Evolutionary conservation across 2,888 invertebrate species (phyloP), one percentile per base, ranked within the genome.

Genomic region (Tineola bisselliella): DNA sequence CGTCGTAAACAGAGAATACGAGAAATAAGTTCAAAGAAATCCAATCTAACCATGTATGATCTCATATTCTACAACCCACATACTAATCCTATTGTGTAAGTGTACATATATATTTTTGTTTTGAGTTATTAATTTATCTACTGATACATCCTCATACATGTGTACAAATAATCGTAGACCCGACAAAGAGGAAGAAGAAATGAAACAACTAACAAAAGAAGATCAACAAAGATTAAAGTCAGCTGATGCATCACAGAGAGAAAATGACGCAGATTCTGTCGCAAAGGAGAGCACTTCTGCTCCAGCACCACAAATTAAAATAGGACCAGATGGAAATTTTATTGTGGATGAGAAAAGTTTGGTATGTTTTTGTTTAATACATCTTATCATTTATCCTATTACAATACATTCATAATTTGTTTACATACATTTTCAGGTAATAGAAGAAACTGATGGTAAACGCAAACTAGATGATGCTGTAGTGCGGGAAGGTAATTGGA

Each of bases 11-110:
- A 76, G 0, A 61, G 58, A 33, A 44, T 48, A 8, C 43, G 31
- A 48, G 77, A 77, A 25, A 69, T 74, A 0, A 70, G 76, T 8
- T 74, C 78, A 61, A 73, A 78, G 0, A 91, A 92, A 62, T 4
- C 25, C 25, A 88, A 90, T 0, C 89, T 97, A 66, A 96, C 94
- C 56, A 97, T 98, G 96, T 93, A 94, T 67, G 97, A 97, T 80
- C 89, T 97, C 61, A 95, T 97, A 70, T 95, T 93, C 81, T 97
- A 95, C 81, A 97, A 97, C 83, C 97, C 97, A 4, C 76, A 87
- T 0, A 88, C 89, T 11, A 94, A 93, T 79, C 94, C 94, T 3
- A 93, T 95, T 88, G 88, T 89, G 88, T 90, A 72, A 88, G 88
- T 84, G 33, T 58, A n/a, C 25, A 3, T 18, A 6, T n/a, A 38